Evolutionary conservation across 2,888 invertebrate genomes (phyloP).

Genomic region (Escarpia spicata): DNA sequence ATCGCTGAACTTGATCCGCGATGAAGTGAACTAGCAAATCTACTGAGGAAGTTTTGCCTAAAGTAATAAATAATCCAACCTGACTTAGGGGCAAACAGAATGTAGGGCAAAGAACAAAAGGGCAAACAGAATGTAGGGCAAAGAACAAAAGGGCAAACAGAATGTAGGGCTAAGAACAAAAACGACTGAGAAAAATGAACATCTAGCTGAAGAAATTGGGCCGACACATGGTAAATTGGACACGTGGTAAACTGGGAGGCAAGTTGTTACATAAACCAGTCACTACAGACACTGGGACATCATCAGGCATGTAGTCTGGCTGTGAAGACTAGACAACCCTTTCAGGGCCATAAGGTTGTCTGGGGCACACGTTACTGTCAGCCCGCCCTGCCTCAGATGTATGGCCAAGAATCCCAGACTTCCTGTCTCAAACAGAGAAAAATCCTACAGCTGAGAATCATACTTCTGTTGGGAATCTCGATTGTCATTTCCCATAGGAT

Average conservation of each 20-base stretch:
- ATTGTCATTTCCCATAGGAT: no score
- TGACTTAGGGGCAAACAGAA: neutral
- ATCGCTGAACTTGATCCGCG: no score
- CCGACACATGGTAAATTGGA: neutral
- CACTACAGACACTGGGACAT: no score
- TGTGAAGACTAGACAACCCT: neutral
- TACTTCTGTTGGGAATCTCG: neutral
- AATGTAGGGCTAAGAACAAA: neutral
- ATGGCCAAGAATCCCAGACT: neutral
- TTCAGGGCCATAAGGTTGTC: slow-evolving; percentile 1
- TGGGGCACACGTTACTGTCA: neutral
- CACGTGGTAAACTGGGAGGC: neutral
- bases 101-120: neutral
- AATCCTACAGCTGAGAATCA: neutral
- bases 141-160: neutral
- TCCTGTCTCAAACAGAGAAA: neutral
- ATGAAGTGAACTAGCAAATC: neutral
- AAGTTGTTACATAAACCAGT: no score
- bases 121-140: neutral
- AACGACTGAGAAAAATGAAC: neutral
- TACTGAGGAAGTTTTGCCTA: neutral
- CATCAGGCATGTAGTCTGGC: neutral
- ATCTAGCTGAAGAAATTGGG: neutral
- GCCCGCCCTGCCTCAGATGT: neutral
- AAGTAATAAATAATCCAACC: neutral